Evolutionary conservation across 2,888 invertebrate genomes (phyloP).

Genomic region (Drosophila limbata): DNA sequence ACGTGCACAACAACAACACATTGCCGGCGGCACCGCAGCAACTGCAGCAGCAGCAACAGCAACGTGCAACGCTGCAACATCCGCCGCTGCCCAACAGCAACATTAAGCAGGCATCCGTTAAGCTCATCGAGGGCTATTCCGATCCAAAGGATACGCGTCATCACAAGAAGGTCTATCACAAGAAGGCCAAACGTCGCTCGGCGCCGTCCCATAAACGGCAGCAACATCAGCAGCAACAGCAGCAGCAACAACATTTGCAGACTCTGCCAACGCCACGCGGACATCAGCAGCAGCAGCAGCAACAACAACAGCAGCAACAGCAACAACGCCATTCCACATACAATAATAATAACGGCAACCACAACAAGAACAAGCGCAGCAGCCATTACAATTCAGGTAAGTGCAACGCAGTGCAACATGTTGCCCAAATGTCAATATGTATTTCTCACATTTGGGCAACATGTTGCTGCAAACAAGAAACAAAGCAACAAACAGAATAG

Average conservation of each 20-base stretch:
- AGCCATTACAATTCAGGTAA: conserved; percentile 85
- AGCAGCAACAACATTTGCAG: conserved; percentile 56
- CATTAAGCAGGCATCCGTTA: conserved; percentile 84
- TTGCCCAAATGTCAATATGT: not conserved
- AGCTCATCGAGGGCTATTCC: conserved; percentile 85
- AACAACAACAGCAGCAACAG: conserved; percentile 52
- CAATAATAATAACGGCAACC: conserved; percentile 72
- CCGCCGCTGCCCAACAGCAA: conserved; percentile 80
- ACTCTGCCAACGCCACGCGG: conserved; percentile 65
- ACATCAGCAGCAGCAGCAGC: conserved; percentile 49
- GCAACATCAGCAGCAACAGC: conserved; percentile 57
- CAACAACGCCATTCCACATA: conserved; percentile 74
- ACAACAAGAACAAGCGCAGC: conserved; percentile 78
- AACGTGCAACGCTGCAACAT: conserved; percentile 70
- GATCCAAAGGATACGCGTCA: conserved; percentile 85
- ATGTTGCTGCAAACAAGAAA: no score
- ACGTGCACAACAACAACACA: conserved; percentile 67
- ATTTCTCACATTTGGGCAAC: no score
- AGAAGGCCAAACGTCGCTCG: conserved; percentile 82
- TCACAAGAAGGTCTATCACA: conserved; percentile 84
- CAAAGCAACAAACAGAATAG: no score
- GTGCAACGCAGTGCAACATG: conserved; percentile 31
- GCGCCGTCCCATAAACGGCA: conserved; percentile 69
- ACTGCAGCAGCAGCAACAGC: conserved; percentile 56
- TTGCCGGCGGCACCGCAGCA: conserved; percentile 60